These are phyloP conservation scores for Ligdia adustata DNA, from an alignment of 2,888 invertebrate species.

Conservation along the genomic window DNA sequence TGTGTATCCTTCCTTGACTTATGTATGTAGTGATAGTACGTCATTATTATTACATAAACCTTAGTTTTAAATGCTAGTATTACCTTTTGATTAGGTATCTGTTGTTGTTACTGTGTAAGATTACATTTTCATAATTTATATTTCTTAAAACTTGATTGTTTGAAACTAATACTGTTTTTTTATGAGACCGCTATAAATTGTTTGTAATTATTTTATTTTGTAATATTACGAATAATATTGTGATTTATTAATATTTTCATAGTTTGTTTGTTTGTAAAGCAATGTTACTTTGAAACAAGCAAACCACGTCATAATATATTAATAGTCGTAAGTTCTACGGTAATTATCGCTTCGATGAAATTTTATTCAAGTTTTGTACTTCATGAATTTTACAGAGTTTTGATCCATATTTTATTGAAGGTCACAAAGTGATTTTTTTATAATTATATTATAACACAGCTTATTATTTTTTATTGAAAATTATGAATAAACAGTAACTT, in stretches of 20 bases:
- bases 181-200: too few species aligned
- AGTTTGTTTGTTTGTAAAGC: too few species aligned
- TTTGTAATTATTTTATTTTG: too few species aligned
- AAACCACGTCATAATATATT: constrained; percentile 37
- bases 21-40: constrained; percentile 52
- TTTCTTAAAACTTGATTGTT: constrained; percentile 39
- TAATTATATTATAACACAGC: constrained; percentile 18
- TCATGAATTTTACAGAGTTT: constrained; percentile 40
- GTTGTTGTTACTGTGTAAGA: constrained; percentile 57
- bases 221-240: too few species aligned
- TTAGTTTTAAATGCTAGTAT: constrained; percentile 57
- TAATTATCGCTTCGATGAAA: constrained; percentile 53
- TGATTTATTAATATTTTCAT: too few species aligned
- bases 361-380: constrained; percentile 43
- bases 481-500: constrained; percentile 33
- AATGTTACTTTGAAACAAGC: constrained; percentile 10
- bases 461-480: constrained; percentile 38
- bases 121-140: constrained; percentile 47
- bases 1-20: constrained; percentile 41
- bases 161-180: constrained; percentile 8
- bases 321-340: constrained; percentile 37
- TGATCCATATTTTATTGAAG: constrained; percentile 38
- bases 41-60: constrained; percentile 53
- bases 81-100: constrained; percentile 55
- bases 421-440: constrained; percentile 56